A percentile compares a stretch with the other conserved stretches of the same genome.
These are phyloP conservation scores for Ariolimax columbianus DNA, from an alignment of 2,888 invertebrate species.

Conservation along the genomic window DNA sequence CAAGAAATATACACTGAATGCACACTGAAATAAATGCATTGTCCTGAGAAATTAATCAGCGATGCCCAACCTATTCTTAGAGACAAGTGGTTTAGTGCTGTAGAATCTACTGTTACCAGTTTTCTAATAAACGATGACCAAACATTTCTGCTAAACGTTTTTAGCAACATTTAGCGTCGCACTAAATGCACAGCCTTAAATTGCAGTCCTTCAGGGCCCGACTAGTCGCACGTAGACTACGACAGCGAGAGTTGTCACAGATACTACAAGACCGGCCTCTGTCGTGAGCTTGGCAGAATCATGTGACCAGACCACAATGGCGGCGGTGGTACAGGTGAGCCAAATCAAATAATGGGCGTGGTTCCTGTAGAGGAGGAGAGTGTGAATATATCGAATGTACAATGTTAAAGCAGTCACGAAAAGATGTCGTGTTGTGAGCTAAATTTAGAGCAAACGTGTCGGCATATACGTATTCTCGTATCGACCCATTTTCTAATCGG, in stretches of 20 bases:
- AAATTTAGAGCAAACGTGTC: constrained; percentile 27
- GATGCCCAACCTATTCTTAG: no score
- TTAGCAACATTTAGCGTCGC: not conserved
- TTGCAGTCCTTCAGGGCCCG: no score
- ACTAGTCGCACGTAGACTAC: not conserved
- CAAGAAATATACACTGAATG: no score
- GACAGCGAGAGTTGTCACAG: not conserved
- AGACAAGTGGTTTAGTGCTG: no score
- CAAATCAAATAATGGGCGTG: constrained; percentile 35
- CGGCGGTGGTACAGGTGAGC: constrained; percentile 52
- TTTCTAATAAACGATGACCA: not conserved
- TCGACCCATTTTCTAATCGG: constrained; percentile 19
- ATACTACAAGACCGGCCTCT: not conserved
- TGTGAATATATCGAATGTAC: not conserved
- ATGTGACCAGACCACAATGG: constrained; percentile 69
- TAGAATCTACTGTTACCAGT: not conserved
- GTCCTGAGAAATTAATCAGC: no score
- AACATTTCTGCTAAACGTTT: not conserved
- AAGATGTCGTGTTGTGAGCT: constrained; percentile 8
- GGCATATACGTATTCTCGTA: not conserved
- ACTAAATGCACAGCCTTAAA: not conserved
- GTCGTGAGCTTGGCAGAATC: constrained; percentile 54
- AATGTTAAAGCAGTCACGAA: constrained; percentile 10
- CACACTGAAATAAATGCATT: no score
- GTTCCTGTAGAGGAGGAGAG: not conserved